Conservation (phyloP, 2,888 invertebrate species). For the Diarsia mendica region DNA sequence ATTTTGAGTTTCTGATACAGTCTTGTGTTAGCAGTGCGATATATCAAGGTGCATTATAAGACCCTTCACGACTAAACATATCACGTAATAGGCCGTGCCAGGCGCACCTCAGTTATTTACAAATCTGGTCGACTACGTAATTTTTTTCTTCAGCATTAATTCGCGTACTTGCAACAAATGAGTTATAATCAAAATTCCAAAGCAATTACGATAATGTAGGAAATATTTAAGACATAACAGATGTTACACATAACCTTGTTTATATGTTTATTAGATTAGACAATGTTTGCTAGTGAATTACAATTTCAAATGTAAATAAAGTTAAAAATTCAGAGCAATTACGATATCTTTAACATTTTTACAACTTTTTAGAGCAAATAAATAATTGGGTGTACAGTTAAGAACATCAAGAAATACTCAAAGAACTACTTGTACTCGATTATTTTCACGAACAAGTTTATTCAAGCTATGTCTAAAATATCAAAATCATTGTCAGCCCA, state of each 20-base stretch:
- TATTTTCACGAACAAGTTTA: too few relatives aligned
- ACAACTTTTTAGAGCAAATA: slow-evolving; percentile 58
- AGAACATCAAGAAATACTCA: neutral
- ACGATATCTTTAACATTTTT: slow-evolving; percentile 48
- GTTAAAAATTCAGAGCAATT: slow-evolving; percentile 40
- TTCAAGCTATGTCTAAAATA: too few relatives aligned
- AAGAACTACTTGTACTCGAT: too few relatives aligned
- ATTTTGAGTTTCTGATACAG: too few relatives aligned
- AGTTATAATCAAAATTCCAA: neutral
- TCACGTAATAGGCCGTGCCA: too few relatives aligned
- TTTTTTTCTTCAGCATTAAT: neutral
- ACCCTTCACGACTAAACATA: neutral
- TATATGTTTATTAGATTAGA: slow-evolving; percentile 17
- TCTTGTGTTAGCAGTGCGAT: too few relatives aligned
- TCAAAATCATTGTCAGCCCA: too few relatives aligned
- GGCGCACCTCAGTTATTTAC: too few relatives aligned
- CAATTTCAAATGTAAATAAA: slow-evolving; percentile 39
- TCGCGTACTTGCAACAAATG: neutral
- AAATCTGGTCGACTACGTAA: too few relatives aligned
- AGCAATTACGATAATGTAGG: neutral
- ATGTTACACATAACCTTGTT: slow-evolving; percentile 9
- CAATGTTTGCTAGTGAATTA: slow-evolving; percentile 40
- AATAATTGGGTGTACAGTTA: slow-evolving; percentile 54
- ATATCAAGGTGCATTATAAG: neutral
- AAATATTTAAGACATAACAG: slow-evolving; percentile 16